Evolutionary conservation across 2,888 invertebrate species (phyloP), one percentile per base, ranked within the genome.

Genomic region (Pollenia amentaria): DNA sequence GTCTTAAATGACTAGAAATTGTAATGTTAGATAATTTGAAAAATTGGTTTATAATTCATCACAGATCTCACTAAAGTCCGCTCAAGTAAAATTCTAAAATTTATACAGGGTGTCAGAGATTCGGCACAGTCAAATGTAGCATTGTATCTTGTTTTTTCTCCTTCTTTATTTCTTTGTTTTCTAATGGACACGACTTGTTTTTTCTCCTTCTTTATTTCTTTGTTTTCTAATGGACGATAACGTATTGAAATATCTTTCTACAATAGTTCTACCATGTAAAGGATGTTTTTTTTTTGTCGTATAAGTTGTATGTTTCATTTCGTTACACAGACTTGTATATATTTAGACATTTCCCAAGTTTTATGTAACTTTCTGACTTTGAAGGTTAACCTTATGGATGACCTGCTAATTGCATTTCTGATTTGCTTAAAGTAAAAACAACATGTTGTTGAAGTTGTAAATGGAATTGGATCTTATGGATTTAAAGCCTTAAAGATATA

Each of bases 311-410:
- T 29, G 29, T 29, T 29, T 29, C 29, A 29, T 29, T 29, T 29
- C 29, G 29, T 29, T 29, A 29, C 29, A 29, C 29, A 29, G 29
- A 29, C 29, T 29, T 29, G 3, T 18, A 64, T 18, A 51, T 64
- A 2, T 21, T 42, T 12, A 42, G 11, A 64, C 12, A 12, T 16
- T 55, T 55, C 38, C 7, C 10, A 14, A 38, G 38, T 14, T 77
- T 57, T 18, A 40, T 38, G 69, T 48, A 60, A 77, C 40, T 78
- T 69, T 38, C 57, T 60, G 48, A 1, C 11, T 69, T 60, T 48
- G 18, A 78, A 69, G 51, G 69, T 48, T 51, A 48, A 78, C 69
- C 69, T 60, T 60, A 78, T 40, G 60, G 60, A 14, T 65, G 40
- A 60, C 57, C 40, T 60, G 60, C 57, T 48, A n/a, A 14, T 11